Conservation (phyloP, 64 coral and sea anemone species). For the Montipora foliosa region DNA sequence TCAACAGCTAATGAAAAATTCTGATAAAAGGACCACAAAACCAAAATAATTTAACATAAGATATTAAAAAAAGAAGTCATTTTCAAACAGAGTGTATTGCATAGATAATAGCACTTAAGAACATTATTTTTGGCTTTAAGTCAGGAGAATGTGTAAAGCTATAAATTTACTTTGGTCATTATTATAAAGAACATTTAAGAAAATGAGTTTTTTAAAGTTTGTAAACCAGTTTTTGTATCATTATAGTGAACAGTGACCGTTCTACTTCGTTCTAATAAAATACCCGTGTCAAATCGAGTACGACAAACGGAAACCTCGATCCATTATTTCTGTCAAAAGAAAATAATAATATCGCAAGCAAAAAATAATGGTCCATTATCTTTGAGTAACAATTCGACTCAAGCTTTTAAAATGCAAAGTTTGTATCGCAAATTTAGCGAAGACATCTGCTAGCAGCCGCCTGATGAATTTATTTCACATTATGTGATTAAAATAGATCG, state of each 20-base stretch:
- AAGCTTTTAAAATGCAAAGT: constrained; percentile 33
- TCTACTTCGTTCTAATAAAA: background rate
- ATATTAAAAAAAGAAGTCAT: background rate
- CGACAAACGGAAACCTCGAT: background rate
- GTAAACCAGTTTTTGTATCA: background rate
- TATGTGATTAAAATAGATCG: constrained; percentile 14
- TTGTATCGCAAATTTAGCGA: background rate
- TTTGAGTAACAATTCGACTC: background rate
- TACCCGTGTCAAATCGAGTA: background rate
- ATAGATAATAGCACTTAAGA: background rate
- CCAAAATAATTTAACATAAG: background rate
- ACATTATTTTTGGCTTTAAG: background rate
- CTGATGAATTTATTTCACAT: constrained; percentile 49
- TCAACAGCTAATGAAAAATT: constrained; percentile 22
- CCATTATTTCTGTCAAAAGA: background rate
- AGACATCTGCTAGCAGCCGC: constrained; percentile 17
- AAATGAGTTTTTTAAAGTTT: background rate
- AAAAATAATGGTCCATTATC: background rate
- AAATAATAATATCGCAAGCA: background rate
- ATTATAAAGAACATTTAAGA: background rate
- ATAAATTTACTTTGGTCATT: background rate
- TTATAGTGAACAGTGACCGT: background rate
- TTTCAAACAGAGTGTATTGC: background rate
- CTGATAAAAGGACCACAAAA: background rate
- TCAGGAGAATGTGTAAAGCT: background rate